These are phyloP conservation scores for Timema cristinae DNA, from an alignment of 2,888 invertebrate species.

Conservation along the genomic window DNA sequence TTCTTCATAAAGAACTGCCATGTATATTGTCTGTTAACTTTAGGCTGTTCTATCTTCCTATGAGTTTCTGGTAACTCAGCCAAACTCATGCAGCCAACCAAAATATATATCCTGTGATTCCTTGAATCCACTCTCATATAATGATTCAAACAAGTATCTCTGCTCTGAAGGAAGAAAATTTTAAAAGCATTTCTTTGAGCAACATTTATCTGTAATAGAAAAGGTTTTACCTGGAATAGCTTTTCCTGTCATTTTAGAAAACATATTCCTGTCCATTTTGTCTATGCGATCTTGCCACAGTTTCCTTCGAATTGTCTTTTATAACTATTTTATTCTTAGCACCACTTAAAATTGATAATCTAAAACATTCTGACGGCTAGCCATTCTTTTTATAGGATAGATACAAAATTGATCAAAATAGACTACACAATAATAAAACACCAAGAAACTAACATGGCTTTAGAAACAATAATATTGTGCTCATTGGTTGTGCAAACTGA, in stretches of 20 bases:
- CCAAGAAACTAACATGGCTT: no score
- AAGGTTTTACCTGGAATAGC: slow-evolving; percentile 3
- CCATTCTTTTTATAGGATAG: not conserved
- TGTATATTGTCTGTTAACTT: not conserved
- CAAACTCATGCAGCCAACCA: not conserved
- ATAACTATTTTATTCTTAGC: not conserved
- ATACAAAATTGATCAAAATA: no score
- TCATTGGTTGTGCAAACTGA: no score
- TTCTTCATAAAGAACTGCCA: not conserved
- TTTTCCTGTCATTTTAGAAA: not conserved
- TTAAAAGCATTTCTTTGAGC: not conserved
- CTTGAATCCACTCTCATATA: not conserved
- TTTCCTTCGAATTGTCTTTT: not conserved
- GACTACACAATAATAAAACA: no score
- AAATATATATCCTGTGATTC: not conserved
- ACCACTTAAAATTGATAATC: not conserved
- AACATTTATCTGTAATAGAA: not conserved
- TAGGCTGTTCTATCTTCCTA: not conserved
- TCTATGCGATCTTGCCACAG: not conserved
- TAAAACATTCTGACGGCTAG: not conserved
- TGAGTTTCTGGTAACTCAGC: not conserved
- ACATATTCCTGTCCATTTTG: not conserved
- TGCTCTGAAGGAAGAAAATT: not conserved
- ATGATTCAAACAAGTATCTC: not conserved
- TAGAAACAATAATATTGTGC: no score